phyloP scores from a whole-genome alignment of 2,113 vertebrate species.

The Ascaphus truei region DNA sequence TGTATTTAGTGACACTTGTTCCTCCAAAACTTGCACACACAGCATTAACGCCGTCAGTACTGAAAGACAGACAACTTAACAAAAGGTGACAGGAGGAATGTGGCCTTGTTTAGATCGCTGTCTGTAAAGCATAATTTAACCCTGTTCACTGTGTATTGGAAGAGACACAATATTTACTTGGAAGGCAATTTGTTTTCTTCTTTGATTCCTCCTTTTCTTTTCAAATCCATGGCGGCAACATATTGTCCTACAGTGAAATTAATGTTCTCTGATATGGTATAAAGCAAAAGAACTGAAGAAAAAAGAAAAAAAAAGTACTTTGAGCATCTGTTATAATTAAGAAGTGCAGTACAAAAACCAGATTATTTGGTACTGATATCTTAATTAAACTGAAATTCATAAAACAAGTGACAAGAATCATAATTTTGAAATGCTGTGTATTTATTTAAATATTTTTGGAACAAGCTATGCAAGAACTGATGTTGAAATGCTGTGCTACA shows the following conservation, averaged over 20 bases:
- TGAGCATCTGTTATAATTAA: constrained; percentile 45
- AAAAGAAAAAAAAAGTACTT: constrained; percentile 15
- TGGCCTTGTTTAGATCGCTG: not conserved
- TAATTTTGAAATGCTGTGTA: constrained; percentile 22
- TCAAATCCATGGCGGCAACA: not conserved
- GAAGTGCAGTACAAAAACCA: constrained; percentile 43
- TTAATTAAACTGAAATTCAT: constrained; percentile 56
- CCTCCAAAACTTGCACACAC: not conserved
- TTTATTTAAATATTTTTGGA: not conserved
- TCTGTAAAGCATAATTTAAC: not conserved
- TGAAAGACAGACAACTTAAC: constrained; percentile 7
- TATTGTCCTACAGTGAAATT: not conserved
- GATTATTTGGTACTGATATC: constrained; percentile 49
- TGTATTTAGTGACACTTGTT: not conserved
- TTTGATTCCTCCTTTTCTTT: not conserved
- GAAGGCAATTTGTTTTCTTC: not conserved
- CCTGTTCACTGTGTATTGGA: not conserved
- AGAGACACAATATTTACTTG: not conserved
- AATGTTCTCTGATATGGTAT: not conserved
- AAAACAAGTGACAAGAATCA: constrained; percentile 42
- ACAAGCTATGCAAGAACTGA: not conserved
- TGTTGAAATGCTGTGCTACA: not conserved
- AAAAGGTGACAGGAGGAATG: not conserved
- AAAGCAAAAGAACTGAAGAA: not conserved
- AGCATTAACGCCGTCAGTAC: constrained; percentile 12